Evolutionary conservation across 2,113 vertebrate genomes (phyloP).

Genomic region (Nesogale talazaci): DNA sequence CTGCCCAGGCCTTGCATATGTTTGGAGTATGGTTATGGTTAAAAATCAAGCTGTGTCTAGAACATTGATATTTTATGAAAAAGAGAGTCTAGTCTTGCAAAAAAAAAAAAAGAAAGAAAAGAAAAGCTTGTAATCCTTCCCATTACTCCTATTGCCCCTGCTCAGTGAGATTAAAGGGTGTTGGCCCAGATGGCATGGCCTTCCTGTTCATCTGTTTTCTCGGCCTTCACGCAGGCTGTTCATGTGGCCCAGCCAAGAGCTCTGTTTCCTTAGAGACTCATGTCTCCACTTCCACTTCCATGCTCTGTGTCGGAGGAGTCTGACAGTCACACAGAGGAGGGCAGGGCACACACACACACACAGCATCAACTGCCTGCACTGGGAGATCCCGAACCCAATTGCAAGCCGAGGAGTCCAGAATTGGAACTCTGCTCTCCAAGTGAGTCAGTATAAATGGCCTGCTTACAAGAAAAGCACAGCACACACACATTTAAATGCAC

Average conservation of each 20-base stretch:
- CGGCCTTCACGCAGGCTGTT: conserved; percentile 42
- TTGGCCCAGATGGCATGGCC: background rate
- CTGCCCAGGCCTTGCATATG: background rate
- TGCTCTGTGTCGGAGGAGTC: conserved; percentile 35
- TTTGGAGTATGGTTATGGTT: conserved; percentile 9
- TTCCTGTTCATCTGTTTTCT: conserved; percentile 4
- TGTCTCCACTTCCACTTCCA: conserved; percentile 25
- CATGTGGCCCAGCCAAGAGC: conserved; percentile 29
- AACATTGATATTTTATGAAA: conserved; percentile 16
- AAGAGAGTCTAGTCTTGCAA: background rate
- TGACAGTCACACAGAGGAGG: conserved; percentile 67
- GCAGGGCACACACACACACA: background rate
- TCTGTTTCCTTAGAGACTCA: conserved; percentile 68
- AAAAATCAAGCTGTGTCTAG: conserved; percentile 52
- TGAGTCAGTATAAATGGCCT: conserved; percentile 47
- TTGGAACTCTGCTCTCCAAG: conserved; percentile 59
- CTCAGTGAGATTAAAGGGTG: background rate
- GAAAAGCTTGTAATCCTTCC: background rate
- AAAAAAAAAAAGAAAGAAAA: background rate
- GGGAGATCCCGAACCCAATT: conserved; percentile 25
- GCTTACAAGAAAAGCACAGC: conserved; percentile 20
- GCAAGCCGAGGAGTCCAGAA: conserved; percentile 33
- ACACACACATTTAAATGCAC: conserved; percentile 17
- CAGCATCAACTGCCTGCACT: background rate
- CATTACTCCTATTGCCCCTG: background rate